phyloP scores from a whole-genome alignment of 64 coral and sea anemone genomes.

The Dendrophyllia cribrosa region DNA sequence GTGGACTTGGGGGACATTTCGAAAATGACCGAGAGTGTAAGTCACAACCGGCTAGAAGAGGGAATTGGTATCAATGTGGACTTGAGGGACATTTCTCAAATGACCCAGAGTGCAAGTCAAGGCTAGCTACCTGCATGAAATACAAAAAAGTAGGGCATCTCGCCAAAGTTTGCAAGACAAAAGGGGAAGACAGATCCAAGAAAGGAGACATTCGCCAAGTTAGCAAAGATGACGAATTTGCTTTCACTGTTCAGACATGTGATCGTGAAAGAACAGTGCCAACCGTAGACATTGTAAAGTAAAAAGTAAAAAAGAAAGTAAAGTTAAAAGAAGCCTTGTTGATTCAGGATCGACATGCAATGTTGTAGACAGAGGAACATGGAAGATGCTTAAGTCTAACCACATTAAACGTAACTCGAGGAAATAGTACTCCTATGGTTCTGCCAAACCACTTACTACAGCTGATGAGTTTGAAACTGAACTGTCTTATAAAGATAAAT shows the following conservation, averaged over 20 bases:
- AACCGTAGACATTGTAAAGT: conserved; percentile 50
- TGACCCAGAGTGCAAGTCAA: conserved; percentile 69
- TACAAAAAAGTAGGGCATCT: conserved; percentile 51
- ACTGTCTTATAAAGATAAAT: conserved; percentile 44
- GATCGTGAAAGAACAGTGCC: neutral
- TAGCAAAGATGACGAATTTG: conserved; percentile 4
- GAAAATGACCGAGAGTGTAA: too few species aligned
- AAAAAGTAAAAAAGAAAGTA: too few species aligned
- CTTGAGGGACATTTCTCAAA: neutral
- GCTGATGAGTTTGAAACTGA: conserved; percentile 62
- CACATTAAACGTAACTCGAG: conserved; percentile 31
- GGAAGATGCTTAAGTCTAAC: neutral
- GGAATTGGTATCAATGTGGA: too few species aligned
- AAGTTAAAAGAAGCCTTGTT: conserved; percentile 54
- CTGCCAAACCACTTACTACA: conserved; percentile 49
- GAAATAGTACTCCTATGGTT: conserved; percentile 59
- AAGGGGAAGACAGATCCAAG: neutral
- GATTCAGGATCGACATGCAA: conserved; percentile 50
- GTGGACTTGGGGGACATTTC: conserved; percentile 61
- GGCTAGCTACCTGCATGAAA: conserved; percentile 48
- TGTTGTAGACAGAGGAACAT: neutral
- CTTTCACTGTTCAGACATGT: too few species aligned
- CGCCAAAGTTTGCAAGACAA: conserved; percentile 42
- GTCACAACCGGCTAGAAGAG: too few species aligned
- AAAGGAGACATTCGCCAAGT: conserved; percentile 21